Evolutionary conservation across 2,888 invertebrate species (phyloP).

Genomic region (Andrena marginata): DNA sequence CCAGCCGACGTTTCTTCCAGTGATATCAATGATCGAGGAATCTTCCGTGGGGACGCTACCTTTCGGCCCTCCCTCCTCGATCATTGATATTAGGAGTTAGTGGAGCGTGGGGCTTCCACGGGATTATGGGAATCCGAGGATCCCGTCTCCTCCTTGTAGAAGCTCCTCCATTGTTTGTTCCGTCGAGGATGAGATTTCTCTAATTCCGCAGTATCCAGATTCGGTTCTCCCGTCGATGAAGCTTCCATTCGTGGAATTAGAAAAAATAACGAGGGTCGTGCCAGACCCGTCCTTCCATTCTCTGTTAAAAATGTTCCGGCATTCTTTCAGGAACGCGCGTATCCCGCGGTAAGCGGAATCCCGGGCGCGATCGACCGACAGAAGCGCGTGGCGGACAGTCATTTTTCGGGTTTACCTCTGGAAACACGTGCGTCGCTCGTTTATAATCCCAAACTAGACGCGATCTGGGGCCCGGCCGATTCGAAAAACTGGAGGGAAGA

Average conservation of each 20-base stretch:
- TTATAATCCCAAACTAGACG: slow-evolving; percentile 76
- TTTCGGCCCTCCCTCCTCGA: slow-evolving; percentile 34
- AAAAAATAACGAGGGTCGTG: too few species aligned
- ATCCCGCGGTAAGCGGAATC: slow-evolving; percentile 40
- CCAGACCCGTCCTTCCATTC: too few species aligned
- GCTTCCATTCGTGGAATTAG: neutral
- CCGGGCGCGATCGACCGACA: slow-evolving; percentile 32
- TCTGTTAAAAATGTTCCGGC: slow-evolving; percentile 36
- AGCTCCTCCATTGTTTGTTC: neutral
- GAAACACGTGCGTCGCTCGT: slow-evolving; percentile 64
- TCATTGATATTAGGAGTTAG: slow-evolving; percentile 65
- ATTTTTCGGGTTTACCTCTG: slow-evolving; percentile 66
- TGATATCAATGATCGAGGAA: slow-evolving; percentile 69
- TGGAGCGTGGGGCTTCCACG: slow-evolving; percentile 19
- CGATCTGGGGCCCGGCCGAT: slow-evolving; percentile 40
- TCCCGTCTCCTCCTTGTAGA: slow-evolving; percentile 8
- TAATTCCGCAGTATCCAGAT: neutral
- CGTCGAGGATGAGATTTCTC: neutral
- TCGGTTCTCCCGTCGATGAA: neutral
- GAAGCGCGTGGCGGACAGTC: slow-evolving; percentile 50
- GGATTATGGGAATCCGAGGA: slow-evolving; percentile 51
- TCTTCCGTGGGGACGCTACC: slow-evolving; percentile 42
- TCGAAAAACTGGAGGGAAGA: slow-evolving; percentile 27
- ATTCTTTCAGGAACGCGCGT: slow-evolving; percentile 33
- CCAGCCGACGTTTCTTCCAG: slow-evolving; percentile 63